Base-by-base conservation (phyloP, 2,797 vertebrate genomes). In the Parauchenoglanis punctatus region DNA sequence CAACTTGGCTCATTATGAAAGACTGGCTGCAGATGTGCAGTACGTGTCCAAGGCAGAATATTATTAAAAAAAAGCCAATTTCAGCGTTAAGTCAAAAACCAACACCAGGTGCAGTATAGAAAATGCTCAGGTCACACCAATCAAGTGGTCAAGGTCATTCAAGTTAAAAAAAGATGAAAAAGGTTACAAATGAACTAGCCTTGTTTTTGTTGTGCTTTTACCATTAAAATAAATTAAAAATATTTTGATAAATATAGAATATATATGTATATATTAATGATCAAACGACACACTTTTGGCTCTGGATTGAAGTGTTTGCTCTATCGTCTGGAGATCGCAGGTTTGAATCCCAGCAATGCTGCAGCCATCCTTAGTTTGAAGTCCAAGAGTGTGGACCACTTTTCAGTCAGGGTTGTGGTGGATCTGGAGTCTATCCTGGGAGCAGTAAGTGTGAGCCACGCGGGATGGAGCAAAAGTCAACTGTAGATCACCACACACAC, bases 1-100 rank as follows among this genome's bases (percentile, higher is more conserved):
- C 84, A 68, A 31, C 61, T 52, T 88, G 70, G 67, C 83, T 25
- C n/a, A 20, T 72, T 75, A 56, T 31, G 13, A 58, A 54, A 61
- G 82, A 35, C 68, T 72, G 59, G 75, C 58, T 87, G 28, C 58
- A 80, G 31, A 56, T 73, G n/a, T 20, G 12, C 46, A 49, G 35
- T n/a, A 49, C 25, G 28, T 65, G 65, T 82, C 59, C 80, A 65
- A 49, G 46, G 15, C 59, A 3, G 59, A 82, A 28, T 49, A 17
- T 65, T 65, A n/a, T 81, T 28, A 5, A 40, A 80, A 49, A 49
- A 6, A 59, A 59, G 10, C 28, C 7, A 12, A 18, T 58, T 81
- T 63, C 7, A n/a, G 35, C 46, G 46, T 63, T 15, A 81, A 81
- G 12, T 44, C 23, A 63, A n/a, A 58, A 63, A 28, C 40, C 13